Percentiles rank a stretch among this genome's conserved stretches.
These are phyloP conservation scores for Etheostoma cragini DNA, from an alignment of 2,113 vertebrate species.

Conservation along the genomic window DNA sequence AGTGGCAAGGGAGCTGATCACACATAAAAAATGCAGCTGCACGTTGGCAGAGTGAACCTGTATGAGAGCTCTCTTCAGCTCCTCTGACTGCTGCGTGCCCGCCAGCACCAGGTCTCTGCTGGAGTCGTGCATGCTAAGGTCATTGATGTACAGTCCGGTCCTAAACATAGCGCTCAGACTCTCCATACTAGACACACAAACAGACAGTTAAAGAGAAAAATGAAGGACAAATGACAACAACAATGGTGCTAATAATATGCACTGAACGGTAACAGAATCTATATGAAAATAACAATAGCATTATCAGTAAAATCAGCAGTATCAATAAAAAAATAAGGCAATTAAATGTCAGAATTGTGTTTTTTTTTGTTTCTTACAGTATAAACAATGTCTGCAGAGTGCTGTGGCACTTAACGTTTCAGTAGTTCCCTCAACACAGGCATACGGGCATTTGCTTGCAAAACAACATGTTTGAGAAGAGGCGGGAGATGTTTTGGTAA, in stretches of 20 bases:
- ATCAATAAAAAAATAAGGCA: background rate
- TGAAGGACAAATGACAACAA: background rate
- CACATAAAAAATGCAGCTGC: conserved; percentile 30
- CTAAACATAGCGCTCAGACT: conserved; percentile 84
- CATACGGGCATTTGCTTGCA: conserved; percentile 51
- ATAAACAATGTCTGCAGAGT: conserved; percentile 16
- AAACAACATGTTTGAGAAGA: conserved; percentile 70
- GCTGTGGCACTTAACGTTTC: conserved; percentile 49
- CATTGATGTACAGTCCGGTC: conserved; percentile 84
- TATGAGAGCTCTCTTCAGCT: conserved; percentile 84
- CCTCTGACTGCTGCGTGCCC: conserved; percentile 84
- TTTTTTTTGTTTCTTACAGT: conserved; percentile 15
- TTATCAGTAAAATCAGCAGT: background rate
- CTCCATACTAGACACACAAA: conserved; percentile 79
- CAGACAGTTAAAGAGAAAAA: background rate
- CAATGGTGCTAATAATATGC: too few species aligned
- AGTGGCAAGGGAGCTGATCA: conserved; percentile 28
- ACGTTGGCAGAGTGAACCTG: conserved; percentile 70
- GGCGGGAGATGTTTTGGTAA: conserved; percentile 73
- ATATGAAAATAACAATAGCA: background rate
- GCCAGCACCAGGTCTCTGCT: conserved; percentile 85
- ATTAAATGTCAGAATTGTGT: conserved; percentile 9
- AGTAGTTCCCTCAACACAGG: conserved; percentile 46
- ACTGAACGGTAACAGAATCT: background rate
- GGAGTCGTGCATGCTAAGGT: conserved; percentile 86